Percentiles rank a stretch among this genome's conserved stretches.
Conservation (phyloP, 2,888 invertebrate species). For the Coecobrya sp. region DNA sequence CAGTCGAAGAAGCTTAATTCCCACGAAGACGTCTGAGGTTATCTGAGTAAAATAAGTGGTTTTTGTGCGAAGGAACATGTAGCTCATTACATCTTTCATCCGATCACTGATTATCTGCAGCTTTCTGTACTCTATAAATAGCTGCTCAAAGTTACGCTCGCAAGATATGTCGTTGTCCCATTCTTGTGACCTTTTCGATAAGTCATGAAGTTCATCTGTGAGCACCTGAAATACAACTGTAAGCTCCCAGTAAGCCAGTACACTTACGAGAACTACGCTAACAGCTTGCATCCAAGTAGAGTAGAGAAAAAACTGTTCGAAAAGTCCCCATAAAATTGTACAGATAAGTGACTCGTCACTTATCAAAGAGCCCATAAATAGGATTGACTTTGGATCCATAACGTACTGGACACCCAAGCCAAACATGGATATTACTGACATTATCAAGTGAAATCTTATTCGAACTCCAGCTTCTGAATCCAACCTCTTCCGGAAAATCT, state of each 20-base stretch:
- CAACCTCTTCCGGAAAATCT: conserved; percentile 16
- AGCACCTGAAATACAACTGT: conserved; percentile 45
- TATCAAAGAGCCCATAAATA: conserved; percentile 51
- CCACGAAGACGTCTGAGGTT: conserved; percentile 69
- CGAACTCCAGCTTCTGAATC: conserved; percentile 54
- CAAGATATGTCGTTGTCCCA: neutral
- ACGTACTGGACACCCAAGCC: conserved; percentile 64
- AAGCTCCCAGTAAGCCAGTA: conserved; percentile 48
- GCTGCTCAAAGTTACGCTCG: conserved; percentile 16
- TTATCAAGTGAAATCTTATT: conserved; percentile 42
- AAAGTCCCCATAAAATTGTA: conserved; percentile 44
- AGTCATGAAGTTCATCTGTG: conserved; percentile 5
- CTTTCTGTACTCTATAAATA: conserved; percentile 61
- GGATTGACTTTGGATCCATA: conserved; percentile 56
- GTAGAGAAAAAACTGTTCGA: conserved; percentile 50
- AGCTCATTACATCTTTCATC: conserved; percentile 44
- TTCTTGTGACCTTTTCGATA: neutral
- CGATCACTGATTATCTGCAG: conserved; percentile 36
- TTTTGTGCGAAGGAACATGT: conserved; percentile 30
- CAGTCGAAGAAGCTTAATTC: conserved; percentile 38
- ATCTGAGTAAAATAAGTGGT: conserved; percentile 71
- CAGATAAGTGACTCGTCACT: neutral
- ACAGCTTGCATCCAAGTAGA: conserved; percentile 68
- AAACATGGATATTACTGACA: conserved; percentile 63
- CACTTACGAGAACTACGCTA: conserved; percentile 48